Evolutionary conservation across 2,113 vertebrate genomes (phyloP).

Genomic region (Myrmecophaga tridactyla): DNA sequence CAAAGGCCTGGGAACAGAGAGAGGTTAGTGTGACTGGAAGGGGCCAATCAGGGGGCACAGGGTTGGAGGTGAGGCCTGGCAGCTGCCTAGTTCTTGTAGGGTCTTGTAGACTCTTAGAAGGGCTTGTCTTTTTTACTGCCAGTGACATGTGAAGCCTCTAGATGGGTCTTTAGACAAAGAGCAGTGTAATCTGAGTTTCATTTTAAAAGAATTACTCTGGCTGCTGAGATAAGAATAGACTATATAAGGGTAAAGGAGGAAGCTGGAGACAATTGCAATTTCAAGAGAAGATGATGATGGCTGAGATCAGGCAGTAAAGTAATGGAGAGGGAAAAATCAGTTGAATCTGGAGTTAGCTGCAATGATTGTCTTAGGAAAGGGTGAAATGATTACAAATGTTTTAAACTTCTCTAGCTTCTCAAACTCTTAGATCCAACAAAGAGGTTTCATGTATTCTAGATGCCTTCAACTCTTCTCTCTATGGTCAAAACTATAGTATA

Average conservation of each 20-base stretch:
- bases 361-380: conserved; percentile 27
- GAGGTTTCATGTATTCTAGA: background rate
- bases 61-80: background rate
- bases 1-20: too few relatives aligned
- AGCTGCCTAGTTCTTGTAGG: background rate
- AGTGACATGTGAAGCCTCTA: background rate
- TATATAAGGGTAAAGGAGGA: background rate
- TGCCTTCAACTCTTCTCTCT: background rate
- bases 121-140: background rate
- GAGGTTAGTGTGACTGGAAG: background rate
- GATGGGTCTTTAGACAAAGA: conserved; percentile 37
- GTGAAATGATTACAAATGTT: conserved; percentile 30
- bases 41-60: background rate
- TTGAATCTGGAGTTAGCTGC: background rate
- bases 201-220: conserved; percentile 57
- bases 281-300: background rate
- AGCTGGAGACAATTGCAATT: background rate
- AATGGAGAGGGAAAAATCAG: background rate
- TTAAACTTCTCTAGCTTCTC: conserved; percentile 21
- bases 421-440: background rate
- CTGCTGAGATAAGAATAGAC: conserved; percentile 45
- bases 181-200: conserved; percentile 56
- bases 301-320: background rate
- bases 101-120: background rate
- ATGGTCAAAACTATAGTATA: background rate